phyloP scores from a whole-genome alignment of 2,797 vertebrate genomes.

The Dicrostonyx torquatus region DNA sequence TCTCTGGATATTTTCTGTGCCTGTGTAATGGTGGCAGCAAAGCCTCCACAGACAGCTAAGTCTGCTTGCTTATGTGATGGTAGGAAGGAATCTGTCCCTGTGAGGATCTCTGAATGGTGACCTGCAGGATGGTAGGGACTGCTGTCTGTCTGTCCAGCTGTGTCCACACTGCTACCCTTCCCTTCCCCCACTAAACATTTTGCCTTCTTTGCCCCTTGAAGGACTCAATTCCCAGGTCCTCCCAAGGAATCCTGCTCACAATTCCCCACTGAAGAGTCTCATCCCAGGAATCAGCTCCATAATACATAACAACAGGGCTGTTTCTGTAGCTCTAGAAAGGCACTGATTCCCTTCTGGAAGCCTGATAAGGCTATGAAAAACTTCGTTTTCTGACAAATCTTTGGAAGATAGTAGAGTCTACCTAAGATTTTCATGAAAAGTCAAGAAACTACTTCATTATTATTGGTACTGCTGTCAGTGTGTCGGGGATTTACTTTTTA shows the following conservation, averaged over 20 bases:
- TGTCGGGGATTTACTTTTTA: slow-evolving; percentile 70
- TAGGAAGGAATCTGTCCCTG: neutral
- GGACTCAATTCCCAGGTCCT: neutral
- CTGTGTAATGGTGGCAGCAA: slow-evolving; percentile 49
- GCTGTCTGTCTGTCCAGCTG: neutral
- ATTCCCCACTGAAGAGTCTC: neutral
- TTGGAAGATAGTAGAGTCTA: slow-evolving; percentile 37
- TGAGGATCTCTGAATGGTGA: neutral
- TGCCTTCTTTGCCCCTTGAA: neutral
- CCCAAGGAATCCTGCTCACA: neutral
- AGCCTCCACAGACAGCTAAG: slow-evolving; percentile 46
- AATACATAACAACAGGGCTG: slow-evolving; percentile 54
- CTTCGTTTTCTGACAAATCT: slow-evolving; percentile 54
- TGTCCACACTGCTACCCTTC: neutral
- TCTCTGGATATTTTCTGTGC: slow-evolving; percentile 72
- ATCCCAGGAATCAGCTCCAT: neutral
- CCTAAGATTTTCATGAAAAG: slow-evolving; percentile 71
- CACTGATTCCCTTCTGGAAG: slow-evolving; percentile 46
- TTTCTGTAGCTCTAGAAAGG: slow-evolving; percentile 67
- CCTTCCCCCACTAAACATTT: neutral
- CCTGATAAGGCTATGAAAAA: slow-evolving; percentile 72
- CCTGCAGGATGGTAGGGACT: neutral
- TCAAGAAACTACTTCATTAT: slow-evolving; percentile 72
- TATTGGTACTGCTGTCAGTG: slow-evolving; percentile 65
- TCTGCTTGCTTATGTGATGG: slow-evolving; percentile 65